These are phyloP conservation scores for Aurelia coerulea DNA, from an alignment of 30 jellyfish, hydroid and myxozoan species.

Conservation along the genomic window DNA sequence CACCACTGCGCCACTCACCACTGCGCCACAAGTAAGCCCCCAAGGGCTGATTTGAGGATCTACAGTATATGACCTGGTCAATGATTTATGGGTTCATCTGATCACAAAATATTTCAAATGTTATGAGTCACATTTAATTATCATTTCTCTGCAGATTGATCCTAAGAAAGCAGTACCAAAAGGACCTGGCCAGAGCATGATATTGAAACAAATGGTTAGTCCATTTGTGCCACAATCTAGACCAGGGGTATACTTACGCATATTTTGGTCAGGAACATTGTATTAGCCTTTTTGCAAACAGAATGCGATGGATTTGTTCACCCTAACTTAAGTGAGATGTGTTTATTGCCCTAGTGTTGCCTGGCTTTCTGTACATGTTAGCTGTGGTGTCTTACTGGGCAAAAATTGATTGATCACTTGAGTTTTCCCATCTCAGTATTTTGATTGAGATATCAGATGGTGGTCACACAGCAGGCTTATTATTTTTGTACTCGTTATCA, in stretches of 20 bases:
- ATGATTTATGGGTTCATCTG: too few relatives aligned
- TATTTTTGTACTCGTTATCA: too few relatives aligned
- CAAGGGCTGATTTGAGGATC: too few relatives aligned
- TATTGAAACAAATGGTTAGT: conserved; percentile 83
- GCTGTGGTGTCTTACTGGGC: conserved; percentile 57
- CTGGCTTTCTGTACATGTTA: conserved; percentile 22
- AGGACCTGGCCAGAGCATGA: conserved; percentile 92
- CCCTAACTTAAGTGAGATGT: too few relatives aligned
- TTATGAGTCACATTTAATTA: neutral
- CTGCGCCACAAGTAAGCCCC: too few relatives aligned
- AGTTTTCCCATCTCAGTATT: neutral
- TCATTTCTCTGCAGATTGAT: conserved; percentile 63
- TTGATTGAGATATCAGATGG: too few relatives aligned
- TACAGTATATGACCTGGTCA: too few relatives aligned
- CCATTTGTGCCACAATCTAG: conserved; percentile 9
- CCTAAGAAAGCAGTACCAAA: conserved; percentile 98
- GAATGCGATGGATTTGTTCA: too few relatives aligned
- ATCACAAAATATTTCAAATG: too few relatives aligned
- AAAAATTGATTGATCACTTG: conserved; percentile 2
- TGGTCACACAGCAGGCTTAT: too few relatives aligned
- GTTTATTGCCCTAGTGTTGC: conserved; percentile 49
- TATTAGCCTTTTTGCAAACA: neutral
- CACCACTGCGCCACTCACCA: too few relatives aligned
- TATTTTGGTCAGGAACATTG: neutral
- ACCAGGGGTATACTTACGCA: conserved; percentile 23